These are phyloP conservation scores for Endotricha flammealis DNA, from an alignment of 2,888 invertebrate genomes.

Conservation along the genomic window DNA sequence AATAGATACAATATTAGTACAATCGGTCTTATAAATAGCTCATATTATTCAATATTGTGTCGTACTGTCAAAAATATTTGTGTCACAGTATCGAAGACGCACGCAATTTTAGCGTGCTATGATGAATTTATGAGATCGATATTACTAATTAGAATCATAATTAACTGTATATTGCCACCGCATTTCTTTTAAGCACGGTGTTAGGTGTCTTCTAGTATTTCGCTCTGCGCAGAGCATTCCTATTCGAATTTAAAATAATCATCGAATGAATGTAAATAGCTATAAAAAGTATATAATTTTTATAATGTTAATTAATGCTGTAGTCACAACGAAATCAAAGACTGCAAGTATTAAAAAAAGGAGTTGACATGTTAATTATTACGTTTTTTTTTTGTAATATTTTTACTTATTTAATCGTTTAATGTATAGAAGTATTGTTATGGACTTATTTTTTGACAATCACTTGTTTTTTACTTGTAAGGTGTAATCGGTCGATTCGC, in stretches of 20 bases:
- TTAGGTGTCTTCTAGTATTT: conserved; percentile 42
- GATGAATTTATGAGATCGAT: no score
- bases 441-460: conserved; percentile 71
- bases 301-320: conserved; percentile 48
- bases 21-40: no score
- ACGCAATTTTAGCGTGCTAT: no score
- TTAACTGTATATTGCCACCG: conserved; percentile 61
- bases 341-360: conserved; percentile 65
- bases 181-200: conserved; percentile 48
- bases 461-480: conserved; percentile 53
- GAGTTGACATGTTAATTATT: conserved; percentile 51
- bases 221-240: conserved; percentile 66
- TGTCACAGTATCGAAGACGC: no score
- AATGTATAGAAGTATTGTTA: conserved; percentile 47
- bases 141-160: no score
- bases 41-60: no score
- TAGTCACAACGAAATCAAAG: conserved; percentile 77
- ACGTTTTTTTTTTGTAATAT: conserved; percentile 44
- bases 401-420: conserved; percentile 63
- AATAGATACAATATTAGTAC: no score
- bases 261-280: conserved; percentile 72
- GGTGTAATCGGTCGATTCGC: no score
- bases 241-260: conserved; percentile 55
- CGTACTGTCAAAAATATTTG: no score
- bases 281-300: conserved; percentile 32